Conservation (phyloP, 2,888 invertebrate species). For the Ennomos quercinarius region DNA sequence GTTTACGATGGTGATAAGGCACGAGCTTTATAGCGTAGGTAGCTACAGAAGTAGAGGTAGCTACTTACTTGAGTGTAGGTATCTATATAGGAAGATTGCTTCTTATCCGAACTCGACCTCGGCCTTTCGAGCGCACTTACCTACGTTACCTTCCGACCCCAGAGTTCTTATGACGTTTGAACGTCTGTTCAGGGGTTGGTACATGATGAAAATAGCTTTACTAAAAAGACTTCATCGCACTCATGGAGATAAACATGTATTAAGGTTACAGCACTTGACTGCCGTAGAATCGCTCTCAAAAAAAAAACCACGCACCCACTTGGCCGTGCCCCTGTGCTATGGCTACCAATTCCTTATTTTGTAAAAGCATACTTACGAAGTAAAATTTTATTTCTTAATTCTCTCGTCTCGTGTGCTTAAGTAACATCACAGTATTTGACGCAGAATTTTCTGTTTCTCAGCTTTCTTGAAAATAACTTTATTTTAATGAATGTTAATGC, state of each 20-base stretch:
- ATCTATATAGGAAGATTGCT: constrained; percentile 49
- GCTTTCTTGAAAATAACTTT: too few relatives aligned
- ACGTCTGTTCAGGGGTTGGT: constrained; percentile 21
- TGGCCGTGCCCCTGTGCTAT: too few relatives aligned
- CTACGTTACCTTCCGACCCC: constrained; percentile 40
- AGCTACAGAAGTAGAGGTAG: constrained; percentile 25
- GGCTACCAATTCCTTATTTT: too few relatives aligned
- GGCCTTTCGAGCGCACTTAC: constrained; percentile 44
- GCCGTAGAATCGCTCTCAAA: too few relatives aligned
- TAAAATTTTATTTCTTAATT: too few relatives aligned
- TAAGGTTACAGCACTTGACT: too few relatives aligned
- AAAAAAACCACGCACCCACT: too few relatives aligned
- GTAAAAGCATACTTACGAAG: too few relatives aligned
- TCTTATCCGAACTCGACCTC: constrained; percentile 53
- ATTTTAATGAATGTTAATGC: too few relatives aligned
- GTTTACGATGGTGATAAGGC: constrained; percentile 69
- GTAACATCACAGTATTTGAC: too few relatives aligned
- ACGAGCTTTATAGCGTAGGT: constrained; percentile 53
- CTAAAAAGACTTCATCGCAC: background rate
- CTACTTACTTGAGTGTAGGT: constrained; percentile 1
- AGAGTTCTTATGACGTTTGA: constrained; percentile 42
- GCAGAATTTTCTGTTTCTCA: too few relatives aligned
- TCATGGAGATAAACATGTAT: background rate
- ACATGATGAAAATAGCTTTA: constrained; percentile 11
- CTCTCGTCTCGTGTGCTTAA: too few relatives aligned